Evolutionary conservation across 2,888 invertebrate species (phyloP), one percentile per base, ranked within the genome.

Genomic region (Zeuzera pyrina): DNA sequence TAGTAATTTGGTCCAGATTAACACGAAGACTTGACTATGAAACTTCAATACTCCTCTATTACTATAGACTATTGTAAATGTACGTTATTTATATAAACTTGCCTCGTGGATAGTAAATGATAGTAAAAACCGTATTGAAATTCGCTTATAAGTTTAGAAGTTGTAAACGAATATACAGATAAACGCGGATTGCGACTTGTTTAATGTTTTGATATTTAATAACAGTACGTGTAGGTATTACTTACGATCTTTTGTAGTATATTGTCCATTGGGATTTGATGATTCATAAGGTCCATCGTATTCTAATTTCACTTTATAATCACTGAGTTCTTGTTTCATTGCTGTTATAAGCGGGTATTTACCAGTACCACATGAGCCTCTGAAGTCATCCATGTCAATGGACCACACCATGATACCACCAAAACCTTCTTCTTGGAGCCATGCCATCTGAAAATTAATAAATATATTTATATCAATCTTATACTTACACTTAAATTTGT

Each of bases 351-450:
- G 83, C 0, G 97, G 97, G 67, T 92, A 97, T 58, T 94, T 95
- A 25, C 94, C 94, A 32, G 91, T 90, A 6, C 96, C 95, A 55
- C 97, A 97, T 6, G 90, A 88, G 6, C 96, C 96, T 42, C 89
- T 85, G 83, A 97, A 97, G 70, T 97, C 97, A 57, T 97, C 97
- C 94, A 97, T 92, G 57, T 97, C 97, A 14, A 97, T 87, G 0
- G 96, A 96, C 97, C 97, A 97, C 30, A 97, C 91, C 95, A 97
- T 97, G 34, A 97, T 94, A 12, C 97, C 97, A 23, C 95, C 97
- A 44, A 95, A 95, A 14, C 94, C 95, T 86, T 94, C 93, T 58
- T 95, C 94, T 65, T 94, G 95, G 36, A 96, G 83, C 96, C 96
- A 97, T 36, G 91, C 90, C 89, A 94, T 94, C 95, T 95, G 60